Evolutionary conservation across 2,888 invertebrate genomes (phyloP).

Genomic region (Anarsia innoxiella): DNA sequence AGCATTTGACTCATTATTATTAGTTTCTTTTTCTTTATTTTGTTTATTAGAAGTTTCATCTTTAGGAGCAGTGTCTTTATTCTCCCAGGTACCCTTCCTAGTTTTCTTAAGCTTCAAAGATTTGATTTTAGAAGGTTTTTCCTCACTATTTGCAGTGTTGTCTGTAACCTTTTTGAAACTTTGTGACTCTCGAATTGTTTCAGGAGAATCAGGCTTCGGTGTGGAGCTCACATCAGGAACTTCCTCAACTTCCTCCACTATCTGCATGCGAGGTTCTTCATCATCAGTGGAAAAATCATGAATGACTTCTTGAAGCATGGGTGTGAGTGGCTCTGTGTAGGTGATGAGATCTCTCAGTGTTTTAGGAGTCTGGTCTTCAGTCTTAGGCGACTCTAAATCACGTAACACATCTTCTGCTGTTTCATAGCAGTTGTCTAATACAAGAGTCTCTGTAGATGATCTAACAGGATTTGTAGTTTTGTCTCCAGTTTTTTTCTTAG

Average conservation of each 20-base stretch:
- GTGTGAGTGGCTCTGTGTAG: conserved; percentile 49
- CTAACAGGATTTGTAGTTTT: too few relatives aligned
- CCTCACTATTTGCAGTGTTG: conserved; percentile 16
- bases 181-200: conserved; percentile 16
- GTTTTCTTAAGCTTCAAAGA: conserved; percentile 16
- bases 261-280: conserved; percentile 36
- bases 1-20: conserved; percentile 5
- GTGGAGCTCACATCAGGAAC: conserved; percentile 17
- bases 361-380: conserved; percentile 23
- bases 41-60: too few relatives aligned
- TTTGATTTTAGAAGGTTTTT: conserved; percentile 15
- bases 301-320: conserved; percentile 46
- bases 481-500: too few relatives aligned
- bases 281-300: conserved; percentile 53
- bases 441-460: conserved; percentile 56
- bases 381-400: conserved; percentile 32
- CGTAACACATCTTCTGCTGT: conserved; percentile 44
- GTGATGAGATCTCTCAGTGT: conserved; percentile 47
- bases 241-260: conserved; percentile 28
- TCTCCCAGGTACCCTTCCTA: conserved; percentile 14
- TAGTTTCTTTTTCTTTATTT: conserved; percentile 13
- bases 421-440: conserved; percentile 46
- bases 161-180: conserved; percentile 13
- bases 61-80: conserved; percentile 10
- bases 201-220: conserved; percentile 11